A percentile compares a stretch with the other conserved stretches of the same genome.
phyloP scores from a whole-genome alignment of 2,797 vertebrate species.

The Microctenopoma lineatum region DNA sequence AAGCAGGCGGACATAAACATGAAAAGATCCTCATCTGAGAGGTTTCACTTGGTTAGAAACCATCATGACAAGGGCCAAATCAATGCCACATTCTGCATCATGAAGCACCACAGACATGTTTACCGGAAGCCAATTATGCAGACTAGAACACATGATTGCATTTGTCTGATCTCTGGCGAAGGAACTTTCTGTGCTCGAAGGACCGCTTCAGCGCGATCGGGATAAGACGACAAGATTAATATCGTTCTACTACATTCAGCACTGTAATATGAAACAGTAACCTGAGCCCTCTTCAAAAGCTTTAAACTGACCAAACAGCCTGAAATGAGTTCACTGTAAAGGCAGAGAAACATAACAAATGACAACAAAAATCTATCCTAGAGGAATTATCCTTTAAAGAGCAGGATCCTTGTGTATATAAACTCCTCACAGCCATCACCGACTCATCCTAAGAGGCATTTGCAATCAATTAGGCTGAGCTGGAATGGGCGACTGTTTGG shows the following conservation, averaged over 20 bases:
- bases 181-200: constrained; percentile 2
- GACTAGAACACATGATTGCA: constrained; percentile 42
- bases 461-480: constrained; percentile 65
- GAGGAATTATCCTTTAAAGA: constrained; percentile 27
- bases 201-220: constrained; percentile 1
- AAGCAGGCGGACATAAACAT: constrained; percentile 30
- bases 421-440: constrained; percentile 35
- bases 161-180: constrained; percentile 59
- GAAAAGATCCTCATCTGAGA: constrained; percentile 43
- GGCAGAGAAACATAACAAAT: constrained; percentile 26
- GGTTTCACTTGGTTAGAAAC: constrained; percentile 42
- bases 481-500: constrained; percentile 43
- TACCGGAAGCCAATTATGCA: constrained; percentile 52
- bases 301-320: constrained; percentile 5
- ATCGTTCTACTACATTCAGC: background rate
- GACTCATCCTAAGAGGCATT: constrained; percentile 70
- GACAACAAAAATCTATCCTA: constrained; percentile 8
- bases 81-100: constrained; percentile 47
- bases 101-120: constrained; percentile 43
- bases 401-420: constrained; percentile 45
- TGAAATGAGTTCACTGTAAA: constrained; percentile 20
- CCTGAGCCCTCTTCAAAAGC: constrained; percentile 2
- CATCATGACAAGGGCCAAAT: constrained; percentile 48
- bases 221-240: constrained; percentile 31
- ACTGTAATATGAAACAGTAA: background rate